Percentiles rank a stretch among this genome's conserved stretches.
Evolutionary conservation across 2,888 invertebrate species (phyloP).

Genomic region (Callyntrura sp.): DNA sequence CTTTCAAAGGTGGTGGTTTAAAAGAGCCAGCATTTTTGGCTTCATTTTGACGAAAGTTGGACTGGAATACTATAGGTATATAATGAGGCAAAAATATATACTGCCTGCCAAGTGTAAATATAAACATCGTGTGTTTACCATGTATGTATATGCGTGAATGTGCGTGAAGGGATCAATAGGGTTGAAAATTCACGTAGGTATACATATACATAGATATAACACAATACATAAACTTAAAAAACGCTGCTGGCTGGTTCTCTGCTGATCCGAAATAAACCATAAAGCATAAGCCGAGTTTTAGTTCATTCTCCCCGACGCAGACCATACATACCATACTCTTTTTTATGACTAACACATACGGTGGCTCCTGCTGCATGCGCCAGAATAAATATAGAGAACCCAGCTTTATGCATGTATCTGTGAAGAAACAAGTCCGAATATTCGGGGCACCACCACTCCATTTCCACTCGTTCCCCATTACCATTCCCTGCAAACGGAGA

Average conservation of each 20-base stretch:
- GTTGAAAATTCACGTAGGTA: conserved; percentile 32
- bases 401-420: background rate
- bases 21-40: conserved; percentile 10
- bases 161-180: conserved; percentile 69
- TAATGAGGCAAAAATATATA: too few species aligned
- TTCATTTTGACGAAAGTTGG: background rate
- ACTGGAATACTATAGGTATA: too few species aligned
- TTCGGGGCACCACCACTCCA: conserved; percentile 35
- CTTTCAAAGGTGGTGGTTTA: conserved; percentile 47
- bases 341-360: background rate
- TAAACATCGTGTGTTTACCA: background rate
- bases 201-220: background rate
- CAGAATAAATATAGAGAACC: background rate
- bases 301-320: conserved; percentile 44
- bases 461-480: conserved; percentile 21
- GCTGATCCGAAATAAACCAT: conserved; percentile 67
- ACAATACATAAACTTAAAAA: background rate
- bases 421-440: conserved; percentile 38
- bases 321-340: background rate
- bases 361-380: background rate
- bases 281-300: conserved; percentile 63
- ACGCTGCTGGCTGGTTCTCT: conserved; percentile 47
- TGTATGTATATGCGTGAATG: conserved; percentile 35
- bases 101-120: background rate
- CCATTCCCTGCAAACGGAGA: conserved; percentile 23